A percentile compares a stretch with the other conserved stretches of the same genome.
These are phyloP conservation scores for Sanderia malayensis DNA, from an alignment of 30 jellyfish, hydroid and myxozoan species.

Conservation along the genomic window DNA sequence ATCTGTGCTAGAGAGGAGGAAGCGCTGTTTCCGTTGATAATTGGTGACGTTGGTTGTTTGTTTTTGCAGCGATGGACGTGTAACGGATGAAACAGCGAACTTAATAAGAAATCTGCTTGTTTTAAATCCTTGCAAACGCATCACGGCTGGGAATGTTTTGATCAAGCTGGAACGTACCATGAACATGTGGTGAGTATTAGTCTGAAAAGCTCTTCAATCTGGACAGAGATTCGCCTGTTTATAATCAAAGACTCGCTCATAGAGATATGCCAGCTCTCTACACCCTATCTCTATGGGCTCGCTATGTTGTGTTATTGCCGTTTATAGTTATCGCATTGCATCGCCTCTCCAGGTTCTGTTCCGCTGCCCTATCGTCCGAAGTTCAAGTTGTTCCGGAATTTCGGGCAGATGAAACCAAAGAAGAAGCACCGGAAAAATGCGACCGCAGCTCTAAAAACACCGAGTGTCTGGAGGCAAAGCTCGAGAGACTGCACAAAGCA, in stretches of 20 bases:
- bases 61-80: constrained; percentile 77
- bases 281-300: no score
- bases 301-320: no score
- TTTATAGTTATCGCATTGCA: no score
- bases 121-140: constrained; percentile 70
- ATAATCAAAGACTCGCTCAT: no score
- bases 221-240: no score
- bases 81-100: constrained; percentile 73
- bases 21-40: no score
- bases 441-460: constrained; percentile 4
- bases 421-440: neutral
- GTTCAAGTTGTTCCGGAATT: constrained; percentile 83
- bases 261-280: no score
- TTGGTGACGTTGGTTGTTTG: no score
- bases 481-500: constrained; percentile 40
- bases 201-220: no score
- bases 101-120: constrained; percentile 68
- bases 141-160: constrained; percentile 61
- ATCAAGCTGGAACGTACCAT: constrained; percentile 52
- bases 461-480: constrained; percentile 53
- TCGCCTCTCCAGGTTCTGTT: constrained; percentile 61
- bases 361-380: constrained; percentile 52
- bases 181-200: constrained; percentile 67
- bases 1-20: no score
- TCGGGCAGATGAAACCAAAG: constrained; percentile 30